Conservation (phyloP, 92 coral and sea anemone genomes). For the Diadumene lineata region DNA sequence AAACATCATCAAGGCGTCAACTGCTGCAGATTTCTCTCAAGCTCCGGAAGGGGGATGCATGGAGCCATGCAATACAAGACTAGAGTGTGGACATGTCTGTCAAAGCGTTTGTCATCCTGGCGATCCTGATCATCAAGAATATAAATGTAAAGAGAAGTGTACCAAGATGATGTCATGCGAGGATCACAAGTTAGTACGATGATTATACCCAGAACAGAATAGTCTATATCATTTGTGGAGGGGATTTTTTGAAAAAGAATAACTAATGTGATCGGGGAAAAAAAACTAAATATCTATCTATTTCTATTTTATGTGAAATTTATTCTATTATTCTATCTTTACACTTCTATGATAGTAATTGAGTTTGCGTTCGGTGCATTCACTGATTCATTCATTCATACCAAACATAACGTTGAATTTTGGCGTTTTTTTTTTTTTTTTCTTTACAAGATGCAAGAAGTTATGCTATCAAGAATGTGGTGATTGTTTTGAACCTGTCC, state of each 20-base stretch:
- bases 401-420: too few species aligned
- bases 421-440: background rate
- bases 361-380: too few species aligned
- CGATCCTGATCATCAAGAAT: conserved; percentile 77
- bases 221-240: too few species aligned
- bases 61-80: conserved; percentile 63
- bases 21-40: conserved; percentile 67
- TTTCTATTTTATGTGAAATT: too few species aligned
- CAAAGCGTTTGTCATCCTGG: conserved; percentile 85
- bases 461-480: conserved; percentile 73
- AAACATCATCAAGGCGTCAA: conserved; percentile 70
- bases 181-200: conserved; percentile 59
- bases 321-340: too few species aligned
- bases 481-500: conserved; percentile 46
- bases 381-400: too few species aligned
- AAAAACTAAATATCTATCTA: too few species aligned
- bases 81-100: conserved; percentile 73
- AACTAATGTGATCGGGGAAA: too few species aligned
- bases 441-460: conserved; percentile 34
- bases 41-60: conserved; percentile 97
- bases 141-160: conserved; percentile 72
- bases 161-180: conserved; percentile 56
- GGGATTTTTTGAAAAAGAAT: too few species aligned
- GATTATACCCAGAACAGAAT: too few species aligned
- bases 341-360: too few species aligned